Evolutionary conservation across 2,797 vertebrate species (phyloP).

Genomic region (Syndactyla subalaris): DNA sequence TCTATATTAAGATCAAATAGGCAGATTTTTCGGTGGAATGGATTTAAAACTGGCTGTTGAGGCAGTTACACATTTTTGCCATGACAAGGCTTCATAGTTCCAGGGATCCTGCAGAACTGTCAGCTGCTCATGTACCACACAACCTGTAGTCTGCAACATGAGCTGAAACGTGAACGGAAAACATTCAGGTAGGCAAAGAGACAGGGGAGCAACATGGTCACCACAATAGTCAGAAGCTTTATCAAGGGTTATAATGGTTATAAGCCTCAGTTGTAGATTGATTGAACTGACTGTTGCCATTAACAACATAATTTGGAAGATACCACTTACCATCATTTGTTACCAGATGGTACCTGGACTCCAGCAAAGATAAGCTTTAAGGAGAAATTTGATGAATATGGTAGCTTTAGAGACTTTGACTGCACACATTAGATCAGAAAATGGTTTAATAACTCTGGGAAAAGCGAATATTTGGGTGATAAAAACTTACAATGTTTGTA

Average conservation of each 20-base stretch:
- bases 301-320: background rate
- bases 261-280: background rate
- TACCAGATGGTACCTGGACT: background rate
- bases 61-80: background rate
- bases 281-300: background rate
- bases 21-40: background rate
- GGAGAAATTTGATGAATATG: background rate
- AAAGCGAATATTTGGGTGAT: background rate
- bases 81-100: background rate
- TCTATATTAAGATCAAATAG: background rate
- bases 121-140: background rate
- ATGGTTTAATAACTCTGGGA: background rate
- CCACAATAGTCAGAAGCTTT: background rate
- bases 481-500: background rate
- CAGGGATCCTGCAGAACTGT: background rate
- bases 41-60: background rate
- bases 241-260: background rate
- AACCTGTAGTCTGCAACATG: background rate
- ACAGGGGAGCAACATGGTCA: background rate
- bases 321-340: background rate
- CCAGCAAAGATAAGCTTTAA: background rate
- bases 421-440: background rate
- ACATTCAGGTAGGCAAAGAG: background rate
- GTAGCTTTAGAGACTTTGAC: background rate
- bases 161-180: background rate